Evolutionary conservation across 1,140 invertebrate species (phyloP), one percentile per base, ranked within the genome.

Genomic region (Lordiphosa stackelbergi): DNA sequence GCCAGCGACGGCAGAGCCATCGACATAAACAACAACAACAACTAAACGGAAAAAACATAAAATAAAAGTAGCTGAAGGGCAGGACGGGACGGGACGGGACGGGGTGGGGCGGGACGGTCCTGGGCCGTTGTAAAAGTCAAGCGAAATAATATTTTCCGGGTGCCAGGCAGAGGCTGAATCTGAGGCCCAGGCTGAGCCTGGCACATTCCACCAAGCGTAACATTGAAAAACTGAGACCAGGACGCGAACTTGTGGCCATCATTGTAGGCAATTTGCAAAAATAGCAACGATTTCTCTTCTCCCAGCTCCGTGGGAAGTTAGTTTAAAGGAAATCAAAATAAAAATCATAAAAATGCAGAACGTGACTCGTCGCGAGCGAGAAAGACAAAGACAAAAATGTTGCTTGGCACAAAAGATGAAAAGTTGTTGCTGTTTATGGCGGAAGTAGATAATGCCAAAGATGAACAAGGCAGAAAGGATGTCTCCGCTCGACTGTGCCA

Each of bases 321-420:
- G 77, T 81, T 81, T 81, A 81, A 81, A 81, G 77, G 72, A 81
- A 81, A 81, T 81, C 75, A 81, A 83, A 81, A 81, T 83, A 81
- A 83, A 81, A 81, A 81, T 81, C 77, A 81, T 81, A 81, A 81
- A 81, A 81, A 83, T 81, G 77, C 77, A 69, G 72, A 81, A 60
- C 73, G 77, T 81, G 77, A 46, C 77, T 58, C 66, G 62, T 52
- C 19, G 53, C 9, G 16, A 13, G n/a, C 54, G 34, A 56, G 52
- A 28, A 22, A 35, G 12, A n/a, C 10, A 4, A 24, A 37, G 42
- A 37, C 35, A 6, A 36, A 37, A 28, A 53, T 58, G 58, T 51
- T 64, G 47, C 54, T 70, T 71, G 77, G 75, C 75, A 81, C 77
- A 83, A 75, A 68, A 81, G 75, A 81, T 81, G 75, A 81, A 81